Evolutionary conservation across 2,888 invertebrate genomes (phyloP).

Genomic region (Cosmia pyralina): DNA sequence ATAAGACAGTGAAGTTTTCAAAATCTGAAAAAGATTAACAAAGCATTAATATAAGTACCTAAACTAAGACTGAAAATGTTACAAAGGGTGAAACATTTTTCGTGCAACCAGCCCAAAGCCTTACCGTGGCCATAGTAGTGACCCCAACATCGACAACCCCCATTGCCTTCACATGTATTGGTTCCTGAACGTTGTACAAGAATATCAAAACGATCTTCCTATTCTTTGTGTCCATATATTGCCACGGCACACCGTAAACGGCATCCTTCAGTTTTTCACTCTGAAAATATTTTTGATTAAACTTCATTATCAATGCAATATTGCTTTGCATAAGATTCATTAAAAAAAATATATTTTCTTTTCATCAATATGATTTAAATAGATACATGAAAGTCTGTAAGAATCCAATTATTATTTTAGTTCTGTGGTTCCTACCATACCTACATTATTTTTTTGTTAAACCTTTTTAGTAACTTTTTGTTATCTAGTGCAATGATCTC

Average conservation of each 20-base stretch:
- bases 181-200: slow-evolving; percentile 65
- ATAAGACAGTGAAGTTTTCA: slow-evolving; percentile 68
- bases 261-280: slow-evolving; percentile 66
- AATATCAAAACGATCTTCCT: slow-evolving; percentile 65
- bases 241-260: slow-evolving; percentile 73
- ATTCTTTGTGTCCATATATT: slow-evolving; percentile 68
- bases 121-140: slow-evolving; percentile 71
- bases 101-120: background rate
- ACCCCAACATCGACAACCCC: slow-evolving; percentile 70
- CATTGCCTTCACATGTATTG: slow-evolving; percentile 68
- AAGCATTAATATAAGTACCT: background rate
- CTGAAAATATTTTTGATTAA: slow-evolving; percentile 53
- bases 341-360: too few species aligned
- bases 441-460: too few species aligned
- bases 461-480: background rate
- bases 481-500: background rate
- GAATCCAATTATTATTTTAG: background rate
- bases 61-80: background rate
- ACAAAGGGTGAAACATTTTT: background rate
- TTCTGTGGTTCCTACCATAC: background rate
- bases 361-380: background rate
- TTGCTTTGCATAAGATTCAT: background rate
- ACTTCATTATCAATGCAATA: background rate
- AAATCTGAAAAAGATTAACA: slow-evolving; percentile 62
- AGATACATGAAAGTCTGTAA: background rate